Base-by-base conservation (phyloP, 2,888 invertebrate genomes). In the Habroteleia sp. region DNA sequence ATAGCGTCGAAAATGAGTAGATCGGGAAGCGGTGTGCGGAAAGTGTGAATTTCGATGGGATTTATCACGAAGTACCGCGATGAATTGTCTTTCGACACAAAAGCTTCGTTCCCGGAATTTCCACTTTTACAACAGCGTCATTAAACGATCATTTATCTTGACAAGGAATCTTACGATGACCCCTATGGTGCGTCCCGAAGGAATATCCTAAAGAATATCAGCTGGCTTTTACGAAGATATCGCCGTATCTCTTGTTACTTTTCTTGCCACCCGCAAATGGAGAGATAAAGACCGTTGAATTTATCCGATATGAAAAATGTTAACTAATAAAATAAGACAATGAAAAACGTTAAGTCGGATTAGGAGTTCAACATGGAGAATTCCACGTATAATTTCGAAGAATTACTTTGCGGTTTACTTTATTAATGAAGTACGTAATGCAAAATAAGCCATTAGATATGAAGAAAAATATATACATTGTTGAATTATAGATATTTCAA, bases 141-240 rank as follows among this genome's bases (percentile, higher is more conserved):
- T 76, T 68, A 76, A 76, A 65, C 58, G 72, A 69, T 66, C 71
- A 73, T 76, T 73, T 63, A 73, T 63, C 76, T 73, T 44, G 60
- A 56, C 60, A 37, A 68, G 42, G 56, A 58, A 52, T 65, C 48
- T 42, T 11, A 16, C 44, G 66, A 44, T 73, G 50, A 44, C 58
- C 68, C 50, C 56, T 37, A 11, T 29, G 29, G 29, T 11, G 31
- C 37, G 37, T 6, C 71, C 54, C 48, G 2, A 2, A 14, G 63
- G 58, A 58, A 50, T 52, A 39, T 44, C 58, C 46, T 13, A 44
- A 63, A 65, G 72, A 65, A 46, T 73, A 65, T 58, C 48, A 58
- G 56, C 29, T n/a, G 5, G 48, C 42, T 60, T 60, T 60, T 42
- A 42, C 48, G 48, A 68, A 37, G 27, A 52, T 11, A 44, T 11